These are phyloP conservation scores for Salvator merianae DNA, from an alignment of 2,113 vertebrate genomes.

Conservation along the genomic window DNA sequence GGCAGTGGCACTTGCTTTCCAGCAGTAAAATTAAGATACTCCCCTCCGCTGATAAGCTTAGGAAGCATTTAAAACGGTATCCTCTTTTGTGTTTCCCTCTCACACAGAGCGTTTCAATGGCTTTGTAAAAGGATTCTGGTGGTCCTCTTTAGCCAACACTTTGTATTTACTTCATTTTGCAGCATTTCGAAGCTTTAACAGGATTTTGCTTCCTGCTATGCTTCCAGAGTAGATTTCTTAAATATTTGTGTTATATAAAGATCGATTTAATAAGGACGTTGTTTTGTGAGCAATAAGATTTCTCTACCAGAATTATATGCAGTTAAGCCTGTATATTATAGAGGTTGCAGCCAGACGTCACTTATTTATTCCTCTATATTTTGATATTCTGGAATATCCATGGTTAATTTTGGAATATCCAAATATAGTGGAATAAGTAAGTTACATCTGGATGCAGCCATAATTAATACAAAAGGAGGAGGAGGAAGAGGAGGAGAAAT, in stretches of 20 bases:
- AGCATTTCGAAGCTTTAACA: background rate
- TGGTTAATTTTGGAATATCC: too few species aligned
- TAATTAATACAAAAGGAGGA: too few species aligned
- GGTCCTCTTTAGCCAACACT: background rate
- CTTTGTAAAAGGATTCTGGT: background rate
- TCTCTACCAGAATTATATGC: background rate
- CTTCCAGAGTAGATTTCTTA: background rate
- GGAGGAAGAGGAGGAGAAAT: background rate
- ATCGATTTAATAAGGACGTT: constrained; percentile 16
- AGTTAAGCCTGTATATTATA: background rate
- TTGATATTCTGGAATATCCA: too few species aligned
- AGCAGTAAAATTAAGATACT: constrained; percentile 27
- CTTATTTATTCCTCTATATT: too few species aligned
- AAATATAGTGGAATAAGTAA: too few species aligned
- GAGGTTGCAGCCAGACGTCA: too few species aligned
- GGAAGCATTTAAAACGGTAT: constrained; percentile 22
- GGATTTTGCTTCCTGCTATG: background rate
- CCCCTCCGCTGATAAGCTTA: constrained; percentile 5
- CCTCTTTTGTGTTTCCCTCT: constrained; percentile 22
- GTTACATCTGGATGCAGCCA: too few species aligned
- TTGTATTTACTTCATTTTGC: background rate
- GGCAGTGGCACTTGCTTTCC: constrained; percentile 5
- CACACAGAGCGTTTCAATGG: constrained; percentile 3
- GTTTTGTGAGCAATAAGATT: background rate
- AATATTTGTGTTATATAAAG: constrained; percentile 17